These are phyloP conservation scores for Caenorhabditis sulstoni DNA, from an alignment of 2,888 invertebrate species.

Conservation along the genomic window DNA sequence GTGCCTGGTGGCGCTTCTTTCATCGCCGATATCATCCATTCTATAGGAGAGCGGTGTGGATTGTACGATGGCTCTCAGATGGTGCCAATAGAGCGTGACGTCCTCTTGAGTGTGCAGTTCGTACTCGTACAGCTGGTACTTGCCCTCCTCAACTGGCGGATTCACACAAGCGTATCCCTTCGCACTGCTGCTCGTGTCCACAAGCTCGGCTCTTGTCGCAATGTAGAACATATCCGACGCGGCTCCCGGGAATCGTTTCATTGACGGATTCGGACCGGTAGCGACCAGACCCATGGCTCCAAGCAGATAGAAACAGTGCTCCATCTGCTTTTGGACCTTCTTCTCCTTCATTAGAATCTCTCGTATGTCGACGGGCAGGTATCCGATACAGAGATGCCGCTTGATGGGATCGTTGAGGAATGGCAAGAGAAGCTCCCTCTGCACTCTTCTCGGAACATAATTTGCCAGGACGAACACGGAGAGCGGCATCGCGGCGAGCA, in stretches of 20 bases:
- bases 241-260: constrained; percentile 56
- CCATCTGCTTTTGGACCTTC: constrained; percentile 61
- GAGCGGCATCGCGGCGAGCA: constrained; percentile 71
- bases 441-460: constrained; percentile 60
- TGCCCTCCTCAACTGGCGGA: constrained; percentile 52
- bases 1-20: constrained; percentile 26
- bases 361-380: constrained; percentile 68
- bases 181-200: constrained; percentile 72
- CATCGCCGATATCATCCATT: constrained; percentile 41
- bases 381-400: constrained; percentile 70
- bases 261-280: constrained; percentile 63
- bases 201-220: constrained; percentile 30
- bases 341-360: constrained; percentile 64
- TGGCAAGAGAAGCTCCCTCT: constrained; percentile 11
- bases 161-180: constrained; percentile 70
- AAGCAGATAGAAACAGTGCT: constrained; percentile 63
- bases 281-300: constrained; percentile 67
- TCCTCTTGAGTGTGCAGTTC: constrained; percentile 59
- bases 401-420: constrained; percentile 62
- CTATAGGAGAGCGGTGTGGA: constrained; percentile 72
- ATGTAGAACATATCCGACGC: constrained; percentile 48
- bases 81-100: constrained; percentile 72
- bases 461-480: constrained; percentile 68
- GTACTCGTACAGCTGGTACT: constrained; percentile 68
- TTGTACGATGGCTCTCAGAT: constrained; percentile 73